Conservation (phyloP, 2,797 vertebrate species). For the Leptoclinus maculatus region DNA sequence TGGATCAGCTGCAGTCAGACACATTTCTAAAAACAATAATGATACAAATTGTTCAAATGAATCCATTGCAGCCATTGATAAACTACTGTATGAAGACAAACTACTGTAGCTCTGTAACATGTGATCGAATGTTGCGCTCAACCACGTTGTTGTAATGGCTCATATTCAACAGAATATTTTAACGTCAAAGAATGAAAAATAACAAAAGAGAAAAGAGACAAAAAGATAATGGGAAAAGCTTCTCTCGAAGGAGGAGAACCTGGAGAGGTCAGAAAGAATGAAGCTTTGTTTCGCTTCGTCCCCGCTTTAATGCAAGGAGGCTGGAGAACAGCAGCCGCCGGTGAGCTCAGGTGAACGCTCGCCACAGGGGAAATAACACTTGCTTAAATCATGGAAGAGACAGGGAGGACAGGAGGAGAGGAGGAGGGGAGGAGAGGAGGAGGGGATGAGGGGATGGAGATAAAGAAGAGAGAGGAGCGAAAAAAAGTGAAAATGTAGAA, state of each 20-base stretch:
- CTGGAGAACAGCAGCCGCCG: constrained; percentile 19
- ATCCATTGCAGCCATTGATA: not conserved
- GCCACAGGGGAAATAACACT: constrained; percentile 57
- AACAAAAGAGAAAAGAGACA: constrained; percentile 15
- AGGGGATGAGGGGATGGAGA: not conserved
- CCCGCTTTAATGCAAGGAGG: constrained; percentile 21
- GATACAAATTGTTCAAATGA: not conserved
- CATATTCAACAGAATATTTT: not conserved
- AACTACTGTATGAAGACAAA: not conserved
- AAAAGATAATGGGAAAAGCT: not conserved
- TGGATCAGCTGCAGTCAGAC: not conserved
- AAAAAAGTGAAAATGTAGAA: not conserved
- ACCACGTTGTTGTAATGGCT: not conserved
- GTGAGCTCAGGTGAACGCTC: constrained; percentile 44
- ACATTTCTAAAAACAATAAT: no score
- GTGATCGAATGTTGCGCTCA: no score
- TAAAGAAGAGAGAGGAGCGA: constrained; percentile 17
- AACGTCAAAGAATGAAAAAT: constrained; percentile 18
- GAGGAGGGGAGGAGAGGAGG: constrained; percentile 3
- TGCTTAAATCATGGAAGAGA: constrained; percentile 42
- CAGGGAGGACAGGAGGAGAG: constrained; percentile 30
- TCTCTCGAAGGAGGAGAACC: not conserved
- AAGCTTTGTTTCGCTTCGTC: constrained; percentile 23
- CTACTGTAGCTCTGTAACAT: no score
- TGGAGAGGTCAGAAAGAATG: constrained; percentile 15